Conservation (phyloP, 2,888 invertebrate genomes). For the Drosophila lacicola region DNA sequence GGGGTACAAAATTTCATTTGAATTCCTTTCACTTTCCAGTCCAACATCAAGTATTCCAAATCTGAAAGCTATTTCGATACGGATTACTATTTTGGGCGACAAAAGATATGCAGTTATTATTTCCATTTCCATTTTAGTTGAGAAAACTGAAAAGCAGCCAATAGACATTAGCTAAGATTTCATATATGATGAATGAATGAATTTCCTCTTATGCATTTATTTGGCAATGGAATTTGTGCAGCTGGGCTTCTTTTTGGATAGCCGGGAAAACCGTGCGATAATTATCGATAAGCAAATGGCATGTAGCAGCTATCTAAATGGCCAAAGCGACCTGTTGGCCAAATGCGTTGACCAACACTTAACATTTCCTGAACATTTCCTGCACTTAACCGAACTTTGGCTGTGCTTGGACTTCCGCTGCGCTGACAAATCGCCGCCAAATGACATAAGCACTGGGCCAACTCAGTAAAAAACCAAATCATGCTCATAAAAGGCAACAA, state of each 20-base stretch:
- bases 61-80: too few species aligned
- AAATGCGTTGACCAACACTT: conserved; percentile 40
- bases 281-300: conserved; percentile 43
- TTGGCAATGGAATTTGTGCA: conserved; percentile 9
- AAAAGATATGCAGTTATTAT: too few species aligned
- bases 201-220: conserved; percentile 7
- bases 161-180: background rate
- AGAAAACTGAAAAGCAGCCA: too few species aligned
- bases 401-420: conserved; percentile 43
- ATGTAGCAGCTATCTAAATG: conserved; percentile 32
- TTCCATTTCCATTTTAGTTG: too few species aligned
- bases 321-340: conserved; percentile 41
- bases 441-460: conserved; percentile 70
- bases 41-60: too few species aligned
- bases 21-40: too few species aligned
- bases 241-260: background rate
- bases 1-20: too few species aligned
- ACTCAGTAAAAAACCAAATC: conserved; percentile 50
- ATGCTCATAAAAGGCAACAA: conserved; percentile 69
- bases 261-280: conserved; percentile 8
- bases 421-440: conserved; percentile 57
- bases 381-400: conserved; percentile 36
- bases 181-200: conserved; percentile 20
- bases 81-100: too few species aligned
- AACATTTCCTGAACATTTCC: conserved; percentile 33